These are phyloP conservation scores for Neofelis nebulosa DNA, from an alignment of 2,113 vertebrate species.

Conservation along the genomic window DNA sequence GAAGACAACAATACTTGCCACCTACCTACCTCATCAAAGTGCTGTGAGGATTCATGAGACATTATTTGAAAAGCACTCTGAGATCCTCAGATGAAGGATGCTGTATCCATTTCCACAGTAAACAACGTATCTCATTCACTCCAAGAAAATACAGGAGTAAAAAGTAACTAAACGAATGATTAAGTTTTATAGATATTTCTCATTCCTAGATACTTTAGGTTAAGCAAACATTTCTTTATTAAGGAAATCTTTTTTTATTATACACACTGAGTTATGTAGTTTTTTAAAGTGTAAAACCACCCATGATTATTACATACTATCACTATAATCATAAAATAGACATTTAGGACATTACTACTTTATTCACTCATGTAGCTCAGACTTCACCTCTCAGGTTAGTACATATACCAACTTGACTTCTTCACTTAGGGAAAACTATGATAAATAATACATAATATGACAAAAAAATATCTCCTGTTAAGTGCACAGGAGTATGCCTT, in stretches of 20 bases:
- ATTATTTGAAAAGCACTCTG: constrained; percentile 45
- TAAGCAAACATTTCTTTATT: constrained; percentile 43
- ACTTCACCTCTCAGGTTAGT: constrained; percentile 26
- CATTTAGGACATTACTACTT: background rate
- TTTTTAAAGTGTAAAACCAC: background rate
- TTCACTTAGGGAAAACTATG: background rate
- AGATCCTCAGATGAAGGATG: constrained; percentile 45
- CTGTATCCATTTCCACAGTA: constrained; percentile 37
- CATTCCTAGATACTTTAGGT: constrained; percentile 25
- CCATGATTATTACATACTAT: background rate
- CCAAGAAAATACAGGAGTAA: constrained; percentile 25
- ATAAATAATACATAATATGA: background rate
- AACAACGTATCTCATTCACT: constrained; percentile 7
- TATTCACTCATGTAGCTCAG: background rate
- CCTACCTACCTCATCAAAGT: constrained; percentile 26
- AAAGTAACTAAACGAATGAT: constrained; percentile 30
- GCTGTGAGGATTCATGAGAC: background rate
- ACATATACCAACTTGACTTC: background rate
- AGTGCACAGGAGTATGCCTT: background rate
- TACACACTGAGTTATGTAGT: background rate
- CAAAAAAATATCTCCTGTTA: background rate
- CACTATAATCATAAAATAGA: background rate
- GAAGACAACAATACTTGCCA: constrained; percentile 33
- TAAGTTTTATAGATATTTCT: constrained; percentile 31
- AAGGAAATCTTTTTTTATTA: background rate